Conservation (phyloP, 2,113 vertebrate genomes). For the Microcebus jonahi region DNA sequence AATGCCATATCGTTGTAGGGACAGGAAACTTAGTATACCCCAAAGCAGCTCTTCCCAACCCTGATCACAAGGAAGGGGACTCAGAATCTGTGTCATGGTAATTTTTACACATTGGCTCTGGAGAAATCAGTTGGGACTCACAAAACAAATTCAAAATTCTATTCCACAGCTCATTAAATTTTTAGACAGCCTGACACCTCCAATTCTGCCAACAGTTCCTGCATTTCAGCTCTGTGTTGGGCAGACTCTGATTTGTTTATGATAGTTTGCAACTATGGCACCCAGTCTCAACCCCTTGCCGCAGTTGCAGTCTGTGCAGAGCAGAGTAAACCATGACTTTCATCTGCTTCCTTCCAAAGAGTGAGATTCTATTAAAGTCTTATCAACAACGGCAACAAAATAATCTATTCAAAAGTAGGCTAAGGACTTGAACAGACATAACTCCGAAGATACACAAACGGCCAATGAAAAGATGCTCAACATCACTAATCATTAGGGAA, state of each 20-base stretch:
- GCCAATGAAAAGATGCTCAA: background rate
- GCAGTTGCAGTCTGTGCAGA: background rate
- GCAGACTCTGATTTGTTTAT: conserved; percentile 17
- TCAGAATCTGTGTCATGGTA: background rate
- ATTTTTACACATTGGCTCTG: conserved; percentile 23
- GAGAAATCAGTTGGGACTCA: conserved; percentile 20
- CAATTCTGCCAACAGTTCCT: background rate
- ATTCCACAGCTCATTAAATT: conserved; percentile 31
- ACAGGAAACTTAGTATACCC: background rate
- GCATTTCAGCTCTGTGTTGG: background rate
- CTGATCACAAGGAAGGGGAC: background rate
- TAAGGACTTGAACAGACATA: background rate
- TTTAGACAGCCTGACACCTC: conserved; percentile 32
- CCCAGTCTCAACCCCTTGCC: background rate
- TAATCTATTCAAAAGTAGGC: background rate
- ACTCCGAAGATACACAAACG: background rate
- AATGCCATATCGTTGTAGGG: background rate
- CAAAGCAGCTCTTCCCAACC: background rate
- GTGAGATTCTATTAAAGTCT: background rate
- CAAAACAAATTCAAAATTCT: conserved; percentile 56
- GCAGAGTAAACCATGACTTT: background rate
- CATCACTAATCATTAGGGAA: background rate
- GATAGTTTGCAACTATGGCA: background rate
- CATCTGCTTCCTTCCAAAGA: background rate
- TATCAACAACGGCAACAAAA: background rate